Percentiles rank a stretch among this genome's conserved stretches.
Conservation (phyloP, 2,113 vertebrate species). For the Tyto alba region DNA sequence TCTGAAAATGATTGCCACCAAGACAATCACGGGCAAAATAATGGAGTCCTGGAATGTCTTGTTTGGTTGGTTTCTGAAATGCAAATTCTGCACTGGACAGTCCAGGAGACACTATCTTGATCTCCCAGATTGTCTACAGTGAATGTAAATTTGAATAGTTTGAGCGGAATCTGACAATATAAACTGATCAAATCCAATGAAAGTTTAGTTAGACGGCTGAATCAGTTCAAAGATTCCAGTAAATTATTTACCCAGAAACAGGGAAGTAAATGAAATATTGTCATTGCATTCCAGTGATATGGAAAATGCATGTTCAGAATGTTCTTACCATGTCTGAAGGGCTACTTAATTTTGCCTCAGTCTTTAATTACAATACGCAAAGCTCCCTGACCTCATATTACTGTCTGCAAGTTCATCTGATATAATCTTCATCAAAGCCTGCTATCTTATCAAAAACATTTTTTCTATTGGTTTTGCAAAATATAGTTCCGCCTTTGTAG, state of each 20-base stretch:
- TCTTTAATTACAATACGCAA: background rate
- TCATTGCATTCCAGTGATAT: background rate
- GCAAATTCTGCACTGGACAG: background rate
- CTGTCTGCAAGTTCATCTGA: background rate
- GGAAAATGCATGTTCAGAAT: background rate
- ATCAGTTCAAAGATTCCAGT: background rate
- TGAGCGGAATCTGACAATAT: background rate
- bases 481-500: background rate
- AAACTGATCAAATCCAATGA: background rate
- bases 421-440: background rate
- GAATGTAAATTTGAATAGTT: background rate
- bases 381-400: background rate
- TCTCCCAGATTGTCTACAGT: rapidly evolving
- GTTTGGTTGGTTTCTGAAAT: background rate
- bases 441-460: background rate
- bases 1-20: background rate
- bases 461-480: background rate
- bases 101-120: background rate
- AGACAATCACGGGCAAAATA: background rate
- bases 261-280: background rate
- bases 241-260: background rate
- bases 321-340: background rate
- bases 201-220: background rate
- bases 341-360: background rate
- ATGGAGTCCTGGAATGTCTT: background rate